Evolutionary conservation across 2,888 invertebrate genomes (phyloP), one percentile per base, ranked within the genome.

Genomic region (Theodoxus fluviatilis): DNA sequence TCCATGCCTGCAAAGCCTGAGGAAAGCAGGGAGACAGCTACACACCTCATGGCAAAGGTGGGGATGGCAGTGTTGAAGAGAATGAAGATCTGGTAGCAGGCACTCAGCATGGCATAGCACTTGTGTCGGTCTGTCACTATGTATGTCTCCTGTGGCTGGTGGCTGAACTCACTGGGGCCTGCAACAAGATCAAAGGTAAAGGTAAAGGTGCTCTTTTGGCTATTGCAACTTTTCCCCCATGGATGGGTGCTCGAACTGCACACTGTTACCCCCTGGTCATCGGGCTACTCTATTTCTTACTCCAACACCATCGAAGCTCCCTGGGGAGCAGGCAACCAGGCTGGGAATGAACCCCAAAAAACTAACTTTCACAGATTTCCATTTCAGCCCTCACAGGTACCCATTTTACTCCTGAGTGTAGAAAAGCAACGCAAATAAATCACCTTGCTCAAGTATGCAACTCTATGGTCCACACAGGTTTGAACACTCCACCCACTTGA

Each of bases 21-120:
- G 59, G 15, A 28, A 33, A 2, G 61, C 18, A 35, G 9, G 22
- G 49, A n/a, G 18, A 47, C 22, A 1, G n/a, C 22, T 18, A 40
- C 75, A 67, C 65, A 84, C 85, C 84, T 81, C 84, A 85, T 83
- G 47, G 85, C 84, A 76, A 80, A 85, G n/a, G 84, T 85, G 31
- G 84, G 84, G 35, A 83, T 81, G 57, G 68, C 71, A 12, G 78
- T 68, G 35, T 76, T 76, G 69, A 77, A 85, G 28, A 85, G 74
- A 22, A 79, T 77, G 74, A 80, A 84, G 25, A 85, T 73, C 74
- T 84, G 84, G 67, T 81, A 74, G 1, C 77, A 76, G 0, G 79
- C 79, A 1, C 78, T 74, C 61, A 76, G 73, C 61, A 81, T 75
- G 40, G 85, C 84, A 43, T 84, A 84, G 72, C 83, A 83, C 74